Evolutionary conservation across 2,888 invertebrate genomes (phyloP).

Genomic region (Drosophila melanosoma): DNA sequence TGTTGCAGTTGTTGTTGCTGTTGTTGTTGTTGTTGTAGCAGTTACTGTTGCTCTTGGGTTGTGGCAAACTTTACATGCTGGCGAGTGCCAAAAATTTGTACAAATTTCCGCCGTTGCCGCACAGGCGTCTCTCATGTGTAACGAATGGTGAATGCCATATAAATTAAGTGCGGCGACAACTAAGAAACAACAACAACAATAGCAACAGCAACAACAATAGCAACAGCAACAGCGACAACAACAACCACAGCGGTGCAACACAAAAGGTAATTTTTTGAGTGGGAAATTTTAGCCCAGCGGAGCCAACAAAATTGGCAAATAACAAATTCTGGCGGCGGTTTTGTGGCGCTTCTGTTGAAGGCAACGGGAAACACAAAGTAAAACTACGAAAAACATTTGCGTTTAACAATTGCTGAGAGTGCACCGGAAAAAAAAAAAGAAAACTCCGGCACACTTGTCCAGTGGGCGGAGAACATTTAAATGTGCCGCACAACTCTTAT

Average conservation of each 20-base stretch:
- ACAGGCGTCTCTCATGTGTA: slow-evolving; percentile 47
- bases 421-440: not conserved
- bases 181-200: slow-evolving; percentile 33
- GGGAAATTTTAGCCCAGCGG: slow-evolving; percentile 53
- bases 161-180: slow-evolving; percentile 73
- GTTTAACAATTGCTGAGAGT: slow-evolving; percentile 49
- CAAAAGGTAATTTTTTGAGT: slow-evolving; percentile 75
- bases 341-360: slow-evolving; percentile 39
- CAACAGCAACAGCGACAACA: slow-evolving; percentile 39
- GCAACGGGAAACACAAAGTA: slow-evolving; percentile 39
- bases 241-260: slow-evolving; percentile 75
- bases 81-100: slow-evolving; percentile 76
- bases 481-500: not conserved
- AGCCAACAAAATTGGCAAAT: slow-evolving; percentile 13
- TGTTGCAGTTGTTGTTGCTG: slow-evolving; percentile 15
- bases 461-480: slow-evolving; percentile 1
- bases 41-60: slow-evolving; percentile 21
- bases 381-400: slow-evolving; percentile 54
- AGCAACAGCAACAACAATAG: slow-evolving; percentile 62
- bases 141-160: slow-evolving; percentile 70
- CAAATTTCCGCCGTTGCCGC: slow-evolving; percentile 55
- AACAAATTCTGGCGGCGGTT: slow-evolving; percentile 45
- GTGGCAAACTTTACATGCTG: slow-evolving; percentile 44
- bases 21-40: not conserved
- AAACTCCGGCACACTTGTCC: slow-evolving; percentile 1